phyloP scores from a whole-genome alignment of 2,888 invertebrate genomes.

The Cerastoderma edule region DNA sequence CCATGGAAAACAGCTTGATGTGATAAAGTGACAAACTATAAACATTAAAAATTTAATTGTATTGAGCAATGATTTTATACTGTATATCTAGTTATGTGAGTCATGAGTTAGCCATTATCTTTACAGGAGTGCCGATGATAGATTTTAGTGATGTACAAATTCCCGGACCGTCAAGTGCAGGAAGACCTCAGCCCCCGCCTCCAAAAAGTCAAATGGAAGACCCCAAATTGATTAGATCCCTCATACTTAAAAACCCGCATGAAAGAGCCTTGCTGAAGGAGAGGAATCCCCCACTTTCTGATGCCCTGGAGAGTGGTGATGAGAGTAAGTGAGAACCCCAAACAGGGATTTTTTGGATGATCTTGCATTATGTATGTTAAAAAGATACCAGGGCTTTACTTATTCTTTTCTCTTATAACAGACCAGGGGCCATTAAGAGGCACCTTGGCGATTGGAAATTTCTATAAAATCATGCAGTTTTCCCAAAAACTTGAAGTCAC shows the following conservation, averaged over 20 bases:
- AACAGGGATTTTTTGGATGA: neutral
- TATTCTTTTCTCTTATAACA: too few species aligned
- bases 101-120: too few species aligned
- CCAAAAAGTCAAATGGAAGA: constrained; percentile 66
- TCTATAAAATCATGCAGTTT: too few species aligned
- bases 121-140: constrained; percentile 84
- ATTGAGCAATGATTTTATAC: too few species aligned
- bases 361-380: neutral
- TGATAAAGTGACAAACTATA: too few species aligned
- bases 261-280: constrained; percentile 95
- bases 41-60: too few species aligned
- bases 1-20: too few species aligned
- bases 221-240: constrained; percentile 76
- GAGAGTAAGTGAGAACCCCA: constrained; percentile 85
- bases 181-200: constrained; percentile 23
- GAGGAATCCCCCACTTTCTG: constrained; percentile 96
- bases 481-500: too few species aligned
- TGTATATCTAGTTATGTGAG: too few species aligned
- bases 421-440: too few species aligned
- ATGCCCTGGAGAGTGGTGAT: constrained; percentile 93
- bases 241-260: constrained; percentile 90
- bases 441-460: too few species aligned
- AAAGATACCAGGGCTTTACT: neutral
- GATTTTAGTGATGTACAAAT: constrained; percentile 95
- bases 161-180: constrained; percentile 83